Conservation (phyloP, 2,888 invertebrate species). For the Heliconius cydno region DNA sequence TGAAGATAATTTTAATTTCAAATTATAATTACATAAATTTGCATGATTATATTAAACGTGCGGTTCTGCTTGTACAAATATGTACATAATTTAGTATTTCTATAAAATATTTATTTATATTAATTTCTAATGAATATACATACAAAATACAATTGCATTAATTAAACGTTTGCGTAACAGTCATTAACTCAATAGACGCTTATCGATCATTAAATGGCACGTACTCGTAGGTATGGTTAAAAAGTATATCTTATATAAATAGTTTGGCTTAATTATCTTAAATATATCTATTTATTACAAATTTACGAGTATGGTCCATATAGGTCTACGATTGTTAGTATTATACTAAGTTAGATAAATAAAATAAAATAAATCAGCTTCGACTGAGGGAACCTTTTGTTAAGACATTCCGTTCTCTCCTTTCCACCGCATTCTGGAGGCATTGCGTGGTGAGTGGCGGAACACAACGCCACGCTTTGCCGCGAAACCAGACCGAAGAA, state of each 20-base stretch:
- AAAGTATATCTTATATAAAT: background rate
- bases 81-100: background rate
- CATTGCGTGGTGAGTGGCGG: too few relatives aligned
- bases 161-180: conserved; percentile 2
- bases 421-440: too few relatives aligned
- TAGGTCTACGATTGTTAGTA: too few relatives aligned
- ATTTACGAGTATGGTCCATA: background rate
- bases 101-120: conserved; percentile 8
- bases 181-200: conserved; percentile 3
- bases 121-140: conserved; percentile 1
- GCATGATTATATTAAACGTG: background rate
- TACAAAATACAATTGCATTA: conserved; percentile 5
- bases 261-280: background rate
- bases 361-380: too few relatives aligned
- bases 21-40: background rate
- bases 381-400: too few relatives aligned
- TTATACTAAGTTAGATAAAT: too few relatives aligned
- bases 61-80: background rate
- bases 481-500: too few relatives aligned
- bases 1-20: background rate
- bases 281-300: background rate
- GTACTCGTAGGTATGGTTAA: background rate
- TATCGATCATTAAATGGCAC: conserved; percentile 11
- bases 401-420: too few relatives aligned
- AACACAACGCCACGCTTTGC: too few relatives aligned